phyloP scores from a whole-genome alignment of 2,797 vertebrate species.

The Danio albolineatus region DNA sequence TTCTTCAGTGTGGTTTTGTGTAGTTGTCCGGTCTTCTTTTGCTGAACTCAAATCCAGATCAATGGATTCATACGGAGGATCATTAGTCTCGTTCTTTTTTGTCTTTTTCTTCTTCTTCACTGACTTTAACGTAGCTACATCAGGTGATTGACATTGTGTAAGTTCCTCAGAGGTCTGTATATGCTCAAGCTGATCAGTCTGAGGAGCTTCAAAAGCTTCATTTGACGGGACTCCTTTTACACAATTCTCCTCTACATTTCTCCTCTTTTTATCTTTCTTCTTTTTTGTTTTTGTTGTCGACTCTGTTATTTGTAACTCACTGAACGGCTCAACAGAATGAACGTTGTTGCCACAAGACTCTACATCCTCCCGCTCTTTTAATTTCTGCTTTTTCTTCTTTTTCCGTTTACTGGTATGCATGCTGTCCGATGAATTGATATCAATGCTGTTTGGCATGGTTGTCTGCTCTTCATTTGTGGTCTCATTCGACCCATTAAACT shows the following conservation, averaged over 20 bases:
- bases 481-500: not conserved
- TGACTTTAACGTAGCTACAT: not conserved
- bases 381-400: not conserved
- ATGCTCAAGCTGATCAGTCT: not conserved
- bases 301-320: not conserved
- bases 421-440: too few species aligned
- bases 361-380: not conserved
- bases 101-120: not conserved
- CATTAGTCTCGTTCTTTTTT: not conserved
- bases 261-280: slow-evolving; percentile 1
- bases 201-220: not conserved
- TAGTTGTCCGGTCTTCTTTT: too few species aligned
- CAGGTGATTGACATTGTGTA: not conserved
- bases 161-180: not conserved
- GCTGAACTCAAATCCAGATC: too few species aligned
- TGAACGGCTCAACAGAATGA: not conserved
- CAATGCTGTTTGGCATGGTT: too few species aligned
- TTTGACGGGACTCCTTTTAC: not conserved
- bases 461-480: not conserved
- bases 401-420: not conserved
- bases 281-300: slow-evolving; percentile 8
- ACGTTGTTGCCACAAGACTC: not conserved
- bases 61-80: too few species aligned
- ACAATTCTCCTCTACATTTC: slow-evolving; percentile 18
- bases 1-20: not conserved